Conservation (phyloP, 2,113 vertebrate species). For the Riparia riparia region DNA sequence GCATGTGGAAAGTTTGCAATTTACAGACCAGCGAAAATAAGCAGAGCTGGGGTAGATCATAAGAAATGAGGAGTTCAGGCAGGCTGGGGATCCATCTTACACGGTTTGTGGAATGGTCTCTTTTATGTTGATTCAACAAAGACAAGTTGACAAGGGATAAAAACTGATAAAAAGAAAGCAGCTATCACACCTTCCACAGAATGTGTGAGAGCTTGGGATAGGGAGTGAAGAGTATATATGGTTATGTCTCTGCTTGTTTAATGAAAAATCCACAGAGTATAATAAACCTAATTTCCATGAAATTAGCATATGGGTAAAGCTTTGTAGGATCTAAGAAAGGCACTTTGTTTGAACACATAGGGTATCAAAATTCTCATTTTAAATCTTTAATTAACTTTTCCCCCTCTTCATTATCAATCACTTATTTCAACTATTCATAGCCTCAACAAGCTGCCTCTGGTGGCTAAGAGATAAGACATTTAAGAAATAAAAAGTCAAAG, state of each 20-base stretch:
- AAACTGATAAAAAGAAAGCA: slow-evolving; percentile 36
- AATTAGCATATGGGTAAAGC: slow-evolving; percentile 53
- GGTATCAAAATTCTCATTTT: slow-evolving; percentile 66
- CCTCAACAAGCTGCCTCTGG: slow-evolving; percentile 51
- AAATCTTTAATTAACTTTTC: slow-evolving; percentile 72
- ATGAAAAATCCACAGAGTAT: slow-evolving; percentile 47
- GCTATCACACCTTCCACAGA: slow-evolving; percentile 62
- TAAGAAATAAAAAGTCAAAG: slow-evolving; percentile 35
- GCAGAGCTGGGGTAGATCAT: not conserved
- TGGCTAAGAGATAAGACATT: slow-evolving; percentile 62
- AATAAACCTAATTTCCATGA: slow-evolving; percentile 67
- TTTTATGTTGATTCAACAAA: slow-evolving; percentile 33
- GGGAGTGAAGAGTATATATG: not conserved
- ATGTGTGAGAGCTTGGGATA: slow-evolving; percentile 29
- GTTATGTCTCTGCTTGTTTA: slow-evolving; percentile 45
- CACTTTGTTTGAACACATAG: slow-evolving; percentile 64
- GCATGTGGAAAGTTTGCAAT: not conserved
- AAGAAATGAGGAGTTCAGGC: not conserved
- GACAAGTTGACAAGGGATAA: slow-evolving; percentile 27
- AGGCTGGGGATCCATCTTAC: not conserved
- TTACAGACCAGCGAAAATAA: not conserved
- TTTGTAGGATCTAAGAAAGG: slow-evolving; percentile 62
- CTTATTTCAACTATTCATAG: slow-evolving; percentile 50
- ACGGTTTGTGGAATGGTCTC: not conserved
- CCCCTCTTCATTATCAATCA: slow-evolving; percentile 54